These are phyloP conservation scores for Leptocoma aspasia DNA, from an alignment of 2,113 vertebrate genomes.

Conservation along the genomic window DNA sequence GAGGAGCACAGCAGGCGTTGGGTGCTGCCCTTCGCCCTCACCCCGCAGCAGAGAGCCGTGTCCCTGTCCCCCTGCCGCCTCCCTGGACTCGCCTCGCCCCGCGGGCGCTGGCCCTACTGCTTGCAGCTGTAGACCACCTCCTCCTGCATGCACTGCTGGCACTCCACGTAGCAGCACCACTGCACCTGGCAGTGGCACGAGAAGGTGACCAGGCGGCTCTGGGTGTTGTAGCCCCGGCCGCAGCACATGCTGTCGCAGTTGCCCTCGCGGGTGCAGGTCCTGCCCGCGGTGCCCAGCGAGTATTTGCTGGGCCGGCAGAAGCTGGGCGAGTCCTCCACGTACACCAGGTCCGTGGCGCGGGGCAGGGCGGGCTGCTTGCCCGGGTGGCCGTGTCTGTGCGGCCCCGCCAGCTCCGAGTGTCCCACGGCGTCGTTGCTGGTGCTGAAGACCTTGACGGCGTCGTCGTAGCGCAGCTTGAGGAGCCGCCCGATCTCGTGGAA, in stretches of 20 bases:
- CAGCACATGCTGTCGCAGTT: slow-evolving; percentile 95
- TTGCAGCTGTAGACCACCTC: slow-evolving; percentile 97
- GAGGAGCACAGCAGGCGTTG: neutral
- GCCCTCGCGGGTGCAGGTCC: slow-evolving; percentile 88
- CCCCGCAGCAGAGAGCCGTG: neutral
- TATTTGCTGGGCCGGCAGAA: slow-evolving; percentile 94
- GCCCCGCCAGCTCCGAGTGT: slow-evolving; percentile 82
- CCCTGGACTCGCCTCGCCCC: neutral
- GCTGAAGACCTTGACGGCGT: slow-evolving; percentile 86
- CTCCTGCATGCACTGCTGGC: slow-evolving; percentile 91
- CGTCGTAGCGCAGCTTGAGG: slow-evolving; percentile 90
- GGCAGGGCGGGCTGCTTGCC: slow-evolving; percentile 50
- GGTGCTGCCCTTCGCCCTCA: neutral
- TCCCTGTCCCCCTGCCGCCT: neutral
- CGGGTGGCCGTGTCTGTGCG: slow-evolving; percentile 60
- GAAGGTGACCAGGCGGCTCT: slow-evolving; percentile 87
- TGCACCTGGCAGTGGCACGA: slow-evolving; percentile 97
- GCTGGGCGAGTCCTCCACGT: slow-evolving; percentile 94
- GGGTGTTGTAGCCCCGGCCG: slow-evolving; percentile 94
- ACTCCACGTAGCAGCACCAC: slow-evolving; percentile 99
- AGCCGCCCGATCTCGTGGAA: slow-evolving; percentile 91
- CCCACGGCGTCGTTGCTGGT: slow-evolving; percentile 90
- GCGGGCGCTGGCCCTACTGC: slow-evolving; percentile 59
- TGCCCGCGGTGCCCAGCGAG: slow-evolving; percentile 86
- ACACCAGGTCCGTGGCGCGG: slow-evolving; percentile 86